Evolutionary conservation across 1,140 invertebrate genomes (phyloP).

Genomic region (Hyles vespertilio): DNA sequence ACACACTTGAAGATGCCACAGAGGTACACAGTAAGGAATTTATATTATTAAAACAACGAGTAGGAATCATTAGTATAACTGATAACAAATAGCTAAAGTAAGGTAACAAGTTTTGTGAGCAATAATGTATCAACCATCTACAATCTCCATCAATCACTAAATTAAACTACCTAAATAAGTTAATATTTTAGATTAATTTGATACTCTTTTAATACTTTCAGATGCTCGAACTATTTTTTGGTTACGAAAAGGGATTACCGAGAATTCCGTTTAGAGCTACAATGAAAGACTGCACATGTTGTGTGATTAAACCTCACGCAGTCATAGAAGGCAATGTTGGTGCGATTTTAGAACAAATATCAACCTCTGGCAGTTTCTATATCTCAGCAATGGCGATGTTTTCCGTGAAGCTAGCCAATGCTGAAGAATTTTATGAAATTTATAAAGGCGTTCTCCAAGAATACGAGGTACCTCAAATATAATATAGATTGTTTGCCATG

Average conservation of each 20-base stretch:
- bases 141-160: too few species aligned
- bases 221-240: slow-evolving; percentile 82
- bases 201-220: slow-evolving; percentile 37
- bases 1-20: slow-evolving; percentile 74
- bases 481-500: too few species aligned
- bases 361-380: slow-evolving; percentile 82
- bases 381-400: slow-evolving; percentile 90
- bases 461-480: slow-evolving; percentile 78
- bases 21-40: slow-evolving; percentile 17
- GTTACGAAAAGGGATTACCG: slow-evolving; percentile 56
- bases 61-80: too few species aligned
- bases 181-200: too few species aligned
- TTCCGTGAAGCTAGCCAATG: slow-evolving; percentile 84
- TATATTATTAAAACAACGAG: too few species aligned
- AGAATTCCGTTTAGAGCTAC: slow-evolving; percentile 76
- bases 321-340: slow-evolving; percentile 84
- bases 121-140: too few species aligned
- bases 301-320: slow-evolving; percentile 94
- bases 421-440: slow-evolving; percentile 93
- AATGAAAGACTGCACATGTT: slow-evolving; percentile 86
- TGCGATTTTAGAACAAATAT: slow-evolving; percentile 85
- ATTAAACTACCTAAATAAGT: too few species aligned
- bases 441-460: slow-evolving; percentile 92
- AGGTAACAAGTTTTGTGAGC: too few species aligned
- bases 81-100: too few species aligned